Evolutionary conservation across 2,113 vertebrate genomes (phyloP).

Genomic region (Peromyscus leucopus): DNA sequence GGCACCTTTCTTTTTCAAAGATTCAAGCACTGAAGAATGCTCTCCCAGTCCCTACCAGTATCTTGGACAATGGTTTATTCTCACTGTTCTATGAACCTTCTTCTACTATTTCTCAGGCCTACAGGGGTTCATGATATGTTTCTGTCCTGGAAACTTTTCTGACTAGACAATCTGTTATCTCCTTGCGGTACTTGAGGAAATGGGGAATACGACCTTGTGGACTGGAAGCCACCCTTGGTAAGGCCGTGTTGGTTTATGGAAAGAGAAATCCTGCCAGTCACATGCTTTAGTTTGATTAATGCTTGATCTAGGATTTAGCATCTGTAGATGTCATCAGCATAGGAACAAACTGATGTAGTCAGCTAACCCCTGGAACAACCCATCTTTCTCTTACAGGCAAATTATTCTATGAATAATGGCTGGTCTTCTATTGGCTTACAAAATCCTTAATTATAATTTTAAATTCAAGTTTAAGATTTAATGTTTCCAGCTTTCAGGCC

Average conservation of each 20-base stretch:
- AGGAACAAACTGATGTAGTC: background rate
- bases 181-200: background rate
- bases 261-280: background rate
- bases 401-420: background rate
- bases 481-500: background rate
- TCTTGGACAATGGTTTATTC: background rate
- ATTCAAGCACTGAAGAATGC: background rate
- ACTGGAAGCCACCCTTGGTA: background rate
- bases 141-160: background rate
- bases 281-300: background rate
- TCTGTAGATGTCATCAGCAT: background rate
- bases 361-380: background rate
- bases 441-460: background rate
- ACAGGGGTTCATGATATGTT: background rate
- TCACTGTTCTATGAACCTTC: rapidly evolving
- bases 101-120: background rate
- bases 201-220: background rate
- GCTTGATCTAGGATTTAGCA: background rate
- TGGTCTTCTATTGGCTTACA: background rate
- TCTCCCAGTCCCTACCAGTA: rapidly evolving
- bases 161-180: background rate
- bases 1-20: background rate
- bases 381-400: background rate
- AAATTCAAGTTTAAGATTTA: slow-evolving; percentile 2
- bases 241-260: background rate